Evolutionary conservation across 2,888 invertebrate species (phyloP).

Genomic region (Pemphredon lugubris): DNA sequence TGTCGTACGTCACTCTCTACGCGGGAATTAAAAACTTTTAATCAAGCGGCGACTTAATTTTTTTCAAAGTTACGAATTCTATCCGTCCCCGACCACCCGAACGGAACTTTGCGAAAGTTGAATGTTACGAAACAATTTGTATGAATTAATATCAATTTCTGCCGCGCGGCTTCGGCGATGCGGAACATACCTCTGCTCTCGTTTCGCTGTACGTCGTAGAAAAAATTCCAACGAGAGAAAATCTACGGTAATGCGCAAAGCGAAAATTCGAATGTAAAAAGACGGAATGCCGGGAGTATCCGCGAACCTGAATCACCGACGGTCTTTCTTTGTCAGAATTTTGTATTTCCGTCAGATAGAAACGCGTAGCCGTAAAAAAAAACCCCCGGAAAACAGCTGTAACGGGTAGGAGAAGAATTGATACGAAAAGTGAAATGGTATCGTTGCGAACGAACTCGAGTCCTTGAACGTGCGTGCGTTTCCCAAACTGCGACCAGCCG

Average conservation of each 20-base stretch:
- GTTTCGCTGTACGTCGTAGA: slow-evolving; percentile 12
- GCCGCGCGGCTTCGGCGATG: slow-evolving; percentile 42
- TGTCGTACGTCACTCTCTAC: slow-evolving; percentile 19
- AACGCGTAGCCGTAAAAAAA: too few species aligned
- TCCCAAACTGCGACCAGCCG: too few species aligned
- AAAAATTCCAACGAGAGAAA: slow-evolving; percentile 11
- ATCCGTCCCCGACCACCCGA: slow-evolving; percentile 3
- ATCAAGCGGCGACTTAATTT: slow-evolving; percentile 26
- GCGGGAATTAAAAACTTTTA: slow-evolving; percentile 44
- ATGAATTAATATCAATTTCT: slow-evolving; percentile 34
- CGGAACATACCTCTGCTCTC: slow-evolving; percentile 40
- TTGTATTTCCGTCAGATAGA: too few species aligned
- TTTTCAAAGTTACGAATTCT: slow-evolving; percentile 13
- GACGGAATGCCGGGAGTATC: neutral
- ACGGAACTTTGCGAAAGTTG: slow-evolving; percentile 25
- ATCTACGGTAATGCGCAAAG: neutral
- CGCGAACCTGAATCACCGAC: too few species aligned
- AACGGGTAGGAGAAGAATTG: too few species aligned
- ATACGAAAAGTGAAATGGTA: too few species aligned
- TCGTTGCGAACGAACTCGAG: too few species aligned
- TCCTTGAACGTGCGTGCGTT: too few species aligned
- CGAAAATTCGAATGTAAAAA: neutral
- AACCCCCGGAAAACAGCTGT: too few species aligned
- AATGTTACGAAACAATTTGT: slow-evolving; percentile 43
- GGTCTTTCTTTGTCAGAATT: too few species aligned